Percentiles rank a stretch among this genome's conserved stretches.
These are phyloP conservation scores for Prolemur simus DNA, from an alignment of 2,113 vertebrate species.

Conservation along the genomic window DNA sequence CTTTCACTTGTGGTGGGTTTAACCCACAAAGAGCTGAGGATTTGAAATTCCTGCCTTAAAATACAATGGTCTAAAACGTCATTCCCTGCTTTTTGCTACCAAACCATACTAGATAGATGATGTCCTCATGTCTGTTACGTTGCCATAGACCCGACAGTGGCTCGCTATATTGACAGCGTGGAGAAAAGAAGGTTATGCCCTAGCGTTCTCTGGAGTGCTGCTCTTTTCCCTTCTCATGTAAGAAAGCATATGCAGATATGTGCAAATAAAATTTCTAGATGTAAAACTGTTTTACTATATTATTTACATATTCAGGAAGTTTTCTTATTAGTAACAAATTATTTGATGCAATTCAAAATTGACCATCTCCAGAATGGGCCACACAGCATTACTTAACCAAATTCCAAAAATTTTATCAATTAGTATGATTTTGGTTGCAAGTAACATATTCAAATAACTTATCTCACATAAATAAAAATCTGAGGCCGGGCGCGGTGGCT, in stretches of 20 bases:
- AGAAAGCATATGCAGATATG: neutral
- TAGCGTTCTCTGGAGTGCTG: no score
- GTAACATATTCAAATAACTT: neutral
- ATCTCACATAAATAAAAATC: neutral
- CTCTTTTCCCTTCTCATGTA: neutral
- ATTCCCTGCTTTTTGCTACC: neutral
- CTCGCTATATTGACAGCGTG: neutral
- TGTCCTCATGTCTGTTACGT: neutral
- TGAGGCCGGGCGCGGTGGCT: no score
- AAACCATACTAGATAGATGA: neutral
- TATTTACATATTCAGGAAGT: neutral
- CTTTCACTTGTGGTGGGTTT: neutral
- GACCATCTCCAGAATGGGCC: neutral
- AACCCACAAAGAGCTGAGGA: no score
- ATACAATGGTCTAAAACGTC: neutral
- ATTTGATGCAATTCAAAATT: neutral
- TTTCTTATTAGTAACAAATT: neutral
- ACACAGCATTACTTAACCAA: neutral
- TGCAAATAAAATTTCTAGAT: neutral
- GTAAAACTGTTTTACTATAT: neutral
- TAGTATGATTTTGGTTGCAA: neutral
- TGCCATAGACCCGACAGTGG: neutral
- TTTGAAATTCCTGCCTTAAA: neutral
- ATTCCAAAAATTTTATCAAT: neutral
- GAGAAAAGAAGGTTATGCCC: neutral